Evolutionary conservation across 2,888 invertebrate genomes (phyloP).

Genomic region (Torymus tubicola): DNA sequence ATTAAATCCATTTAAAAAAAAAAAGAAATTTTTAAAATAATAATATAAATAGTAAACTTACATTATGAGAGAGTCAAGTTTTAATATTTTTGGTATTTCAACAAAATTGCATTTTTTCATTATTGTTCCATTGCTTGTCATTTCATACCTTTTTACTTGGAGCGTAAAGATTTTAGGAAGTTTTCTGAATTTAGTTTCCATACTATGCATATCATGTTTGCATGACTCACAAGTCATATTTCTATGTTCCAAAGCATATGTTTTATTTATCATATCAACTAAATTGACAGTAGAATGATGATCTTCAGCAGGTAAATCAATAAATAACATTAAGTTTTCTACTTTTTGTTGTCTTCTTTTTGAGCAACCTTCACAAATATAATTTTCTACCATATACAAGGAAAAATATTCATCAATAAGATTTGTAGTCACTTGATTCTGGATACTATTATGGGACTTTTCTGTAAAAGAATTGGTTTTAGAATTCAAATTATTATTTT

Average conservation of each 20-base stretch:
- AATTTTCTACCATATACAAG: conserved; percentile 68
- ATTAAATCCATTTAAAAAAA: neutral
- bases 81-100: conserved; percentile 64
- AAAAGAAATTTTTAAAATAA: neutral
- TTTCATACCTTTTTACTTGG: conserved; percentile 69
- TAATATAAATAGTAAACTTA: conserved; percentile 58
- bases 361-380: conserved; percentile 65
- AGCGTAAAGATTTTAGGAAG: conserved; percentile 67
- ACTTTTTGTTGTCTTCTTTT: conserved; percentile 67
- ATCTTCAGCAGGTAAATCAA: conserved; percentile 65
- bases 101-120: conserved; percentile 67
- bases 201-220: conserved; percentile 64
- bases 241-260: conserved; percentile 66
- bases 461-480: conserved; percentile 57
- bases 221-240: conserved; percentile 67
- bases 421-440: conserved; percentile 58
- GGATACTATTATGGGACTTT: conserved; percentile 45
- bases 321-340: conserved; percentile 69
- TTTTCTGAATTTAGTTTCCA: conserved; percentile 65
- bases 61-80: conserved; percentile 63
- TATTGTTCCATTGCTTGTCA: conserved; percentile 65
- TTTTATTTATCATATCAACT: conserved; percentile 64
- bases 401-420: conserved; percentile 69
- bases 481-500: conserved; percentile 31
- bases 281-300: conserved; percentile 60